These are phyloP conservation scores for Corythornis madagascariensis DNA, from an alignment of 2,113 vertebrate species.

Conservation along the genomic window DNA sequence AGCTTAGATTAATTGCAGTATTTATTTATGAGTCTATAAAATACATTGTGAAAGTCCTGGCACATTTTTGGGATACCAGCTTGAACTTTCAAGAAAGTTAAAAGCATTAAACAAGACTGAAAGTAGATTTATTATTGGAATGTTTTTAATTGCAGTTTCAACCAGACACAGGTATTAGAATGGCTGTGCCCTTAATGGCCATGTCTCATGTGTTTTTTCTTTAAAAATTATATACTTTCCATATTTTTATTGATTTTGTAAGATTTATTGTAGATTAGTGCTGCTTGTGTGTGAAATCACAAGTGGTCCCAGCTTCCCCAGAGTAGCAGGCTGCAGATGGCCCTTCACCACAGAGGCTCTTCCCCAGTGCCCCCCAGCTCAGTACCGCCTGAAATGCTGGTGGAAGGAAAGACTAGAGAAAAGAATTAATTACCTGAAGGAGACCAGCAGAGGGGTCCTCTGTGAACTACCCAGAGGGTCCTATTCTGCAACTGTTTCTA, in stretches of 20 bases:
- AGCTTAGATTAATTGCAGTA: constrained; percentile 78
- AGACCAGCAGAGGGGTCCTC: background rate
- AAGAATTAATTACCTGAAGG: background rate
- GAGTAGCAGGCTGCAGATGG: constrained; percentile 39
- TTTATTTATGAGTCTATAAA: constrained; percentile 88
- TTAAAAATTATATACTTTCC: constrained; percentile 79
- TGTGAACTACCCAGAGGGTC: background rate
- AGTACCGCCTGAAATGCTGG: background rate
- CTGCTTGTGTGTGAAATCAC: constrained; percentile 51
- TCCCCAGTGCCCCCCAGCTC: background rate
- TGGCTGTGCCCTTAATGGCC: constrained; percentile 75
- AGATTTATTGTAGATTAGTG: constrained; percentile 76
- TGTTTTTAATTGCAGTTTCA: constrained; percentile 82
- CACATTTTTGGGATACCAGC: constrained; percentile 83
- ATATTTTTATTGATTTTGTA: constrained; percentile 79
- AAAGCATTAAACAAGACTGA: constrained; percentile 80
- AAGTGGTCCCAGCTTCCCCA: constrained; percentile 58
- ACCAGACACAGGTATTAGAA: constrained; percentile 77
- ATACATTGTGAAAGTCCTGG: constrained; percentile 77
- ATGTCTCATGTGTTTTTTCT: constrained; percentile 64
- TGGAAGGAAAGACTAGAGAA: background rate
- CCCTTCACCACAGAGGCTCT: background rate
- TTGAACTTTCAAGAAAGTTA: constrained; percentile 84
- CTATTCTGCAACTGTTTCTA: background rate
- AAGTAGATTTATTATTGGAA: constrained; percentile 79